Evolutionary conservation across 2,888 invertebrate species (phyloP).

Genomic region (Melinopterus prodromus): DNA sequence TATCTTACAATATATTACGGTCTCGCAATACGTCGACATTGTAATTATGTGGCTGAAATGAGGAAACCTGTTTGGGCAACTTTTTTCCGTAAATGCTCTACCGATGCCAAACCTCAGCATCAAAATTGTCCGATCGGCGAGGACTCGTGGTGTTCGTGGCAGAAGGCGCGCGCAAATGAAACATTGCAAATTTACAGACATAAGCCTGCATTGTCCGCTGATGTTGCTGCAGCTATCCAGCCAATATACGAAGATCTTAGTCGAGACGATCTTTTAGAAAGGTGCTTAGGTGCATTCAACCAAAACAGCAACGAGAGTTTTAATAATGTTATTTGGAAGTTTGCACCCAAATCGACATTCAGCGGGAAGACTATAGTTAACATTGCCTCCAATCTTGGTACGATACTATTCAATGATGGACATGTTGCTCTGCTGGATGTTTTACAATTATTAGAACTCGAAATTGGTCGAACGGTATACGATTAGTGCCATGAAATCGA

Average conservation of each 20-base stretch:
- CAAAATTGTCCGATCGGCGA: constrained; percentile 39
- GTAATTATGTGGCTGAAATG: constrained; percentile 40
- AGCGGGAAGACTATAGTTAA: too few relatives aligned
- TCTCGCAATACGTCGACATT: constrained; percentile 34
- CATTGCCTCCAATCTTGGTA: too few relatives aligned
- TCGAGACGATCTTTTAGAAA: constrained; percentile 14
- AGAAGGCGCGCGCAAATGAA: constrained; percentile 29
- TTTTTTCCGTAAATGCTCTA: constrained; percentile 38
- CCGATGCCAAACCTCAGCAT: constrained; percentile 37
- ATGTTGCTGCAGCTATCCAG: background rate
- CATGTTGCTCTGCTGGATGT: too few relatives aligned
- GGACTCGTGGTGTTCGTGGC: constrained; percentile 41
- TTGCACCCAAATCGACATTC: too few relatives aligned
- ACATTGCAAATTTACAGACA: background rate
- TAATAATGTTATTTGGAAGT: too few relatives aligned
- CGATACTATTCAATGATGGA: too few relatives aligned
- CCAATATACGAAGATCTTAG: constrained; percentile 17
- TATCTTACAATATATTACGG: constrained; percentile 36
- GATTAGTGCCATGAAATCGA: too few relatives aligned
- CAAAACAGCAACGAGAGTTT: background rate
- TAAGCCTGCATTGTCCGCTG: background rate
- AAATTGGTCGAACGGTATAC: too few relatives aligned
- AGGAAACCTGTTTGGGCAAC: constrained; percentile 41
- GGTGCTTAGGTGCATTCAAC: background rate
- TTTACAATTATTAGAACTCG: too few relatives aligned